These are phyloP conservation scores for Drosophila pullipes DNA, from an alignment of 2,888 invertebrate genomes.

Conservation along the genomic window DNA sequence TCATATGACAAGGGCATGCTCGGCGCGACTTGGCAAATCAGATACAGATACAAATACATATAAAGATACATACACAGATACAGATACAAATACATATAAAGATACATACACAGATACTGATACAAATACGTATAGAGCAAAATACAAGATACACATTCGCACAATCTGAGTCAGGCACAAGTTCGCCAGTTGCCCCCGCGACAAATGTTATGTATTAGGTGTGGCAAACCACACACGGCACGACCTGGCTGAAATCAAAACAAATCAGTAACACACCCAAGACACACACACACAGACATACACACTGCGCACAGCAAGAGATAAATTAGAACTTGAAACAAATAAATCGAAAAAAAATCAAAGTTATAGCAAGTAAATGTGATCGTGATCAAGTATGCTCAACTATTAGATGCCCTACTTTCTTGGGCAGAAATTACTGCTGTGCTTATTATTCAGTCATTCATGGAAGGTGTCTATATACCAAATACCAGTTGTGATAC, in stretches of 20 bases:
- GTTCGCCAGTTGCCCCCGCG: slow-evolving; percentile 41
- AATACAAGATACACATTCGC: slow-evolving; percentile 41
- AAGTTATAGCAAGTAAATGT: slow-evolving; percentile 34
- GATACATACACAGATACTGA: slow-evolving; percentile 3
- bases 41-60: slow-evolving; percentile 20
- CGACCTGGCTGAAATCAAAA: slow-evolving; percentile 36
- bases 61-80: neutral
- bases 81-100: slow-evolving; percentile 14
- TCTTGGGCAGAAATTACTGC: neutral
- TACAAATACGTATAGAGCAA: slow-evolving; percentile 18
- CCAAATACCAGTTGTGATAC: neutral
- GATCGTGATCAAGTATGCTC: neutral
- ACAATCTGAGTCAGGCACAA: slow-evolving; percentile 27
- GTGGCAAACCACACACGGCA: slow-evolving; percentile 59
- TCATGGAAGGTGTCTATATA: neutral
- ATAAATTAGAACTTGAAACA: slow-evolving; percentile 79
- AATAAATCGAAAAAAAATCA: slow-evolving; percentile 67
- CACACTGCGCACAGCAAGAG: slow-evolving; percentile 34
- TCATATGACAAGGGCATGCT: slow-evolving; percentile 7
- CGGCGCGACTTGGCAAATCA: slow-evolving; percentile 7
- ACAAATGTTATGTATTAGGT: slow-evolving; percentile 50
- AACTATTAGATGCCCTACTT: neutral
- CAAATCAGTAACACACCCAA: slow-evolving; percentile 49
- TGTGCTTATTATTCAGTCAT: neutral
- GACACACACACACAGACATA: slow-evolving; percentile 22